Percentiles rank a stretch among this genome's conserved stretches.
phyloP scores from a whole-genome alignment of 2,888 invertebrate species.

The Cantharis rustica region DNA sequence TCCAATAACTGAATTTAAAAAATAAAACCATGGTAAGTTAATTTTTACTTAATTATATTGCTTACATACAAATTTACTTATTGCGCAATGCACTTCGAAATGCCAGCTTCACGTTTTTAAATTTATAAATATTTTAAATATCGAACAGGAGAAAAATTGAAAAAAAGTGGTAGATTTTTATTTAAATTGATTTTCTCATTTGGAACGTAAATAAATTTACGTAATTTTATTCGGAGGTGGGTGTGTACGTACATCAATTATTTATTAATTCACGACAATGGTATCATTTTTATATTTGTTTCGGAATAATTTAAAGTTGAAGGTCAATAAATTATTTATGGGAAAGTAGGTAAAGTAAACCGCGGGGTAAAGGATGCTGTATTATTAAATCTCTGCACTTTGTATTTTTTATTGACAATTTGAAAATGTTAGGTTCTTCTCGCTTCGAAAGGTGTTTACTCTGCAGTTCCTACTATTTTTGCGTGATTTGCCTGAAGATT shows the following conservation, averaged over 20 bases:
- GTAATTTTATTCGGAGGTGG: neutral
- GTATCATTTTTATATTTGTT: neutral
- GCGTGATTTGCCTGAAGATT: neutral
- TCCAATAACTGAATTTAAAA: neutral
- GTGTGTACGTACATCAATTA: neutral
- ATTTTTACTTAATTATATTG: too few relatives aligned
- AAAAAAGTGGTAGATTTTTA: neutral
- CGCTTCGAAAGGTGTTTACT: neutral
- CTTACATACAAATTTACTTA: neutral
- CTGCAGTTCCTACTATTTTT: too few relatives aligned
- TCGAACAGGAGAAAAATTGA: neutral
- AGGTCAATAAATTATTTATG: neutral
- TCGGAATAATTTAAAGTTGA: neutral
- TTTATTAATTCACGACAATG: neutral
- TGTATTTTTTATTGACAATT: too few relatives aligned
- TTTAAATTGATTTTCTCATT: neutral
- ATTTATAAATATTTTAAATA: too few relatives aligned
- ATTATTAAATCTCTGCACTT: neutral
- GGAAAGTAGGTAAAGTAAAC: neutral
- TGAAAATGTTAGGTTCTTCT: neutral
- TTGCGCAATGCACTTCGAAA: neutral
- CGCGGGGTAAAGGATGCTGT: neutral
- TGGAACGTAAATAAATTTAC: neutral
- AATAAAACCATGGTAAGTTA: neutral
- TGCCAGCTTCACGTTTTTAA: neutral